Evolutionary conservation across 2,888 invertebrate species (phyloP).

Genomic region (Pachliopta kotzebuea): DNA sequence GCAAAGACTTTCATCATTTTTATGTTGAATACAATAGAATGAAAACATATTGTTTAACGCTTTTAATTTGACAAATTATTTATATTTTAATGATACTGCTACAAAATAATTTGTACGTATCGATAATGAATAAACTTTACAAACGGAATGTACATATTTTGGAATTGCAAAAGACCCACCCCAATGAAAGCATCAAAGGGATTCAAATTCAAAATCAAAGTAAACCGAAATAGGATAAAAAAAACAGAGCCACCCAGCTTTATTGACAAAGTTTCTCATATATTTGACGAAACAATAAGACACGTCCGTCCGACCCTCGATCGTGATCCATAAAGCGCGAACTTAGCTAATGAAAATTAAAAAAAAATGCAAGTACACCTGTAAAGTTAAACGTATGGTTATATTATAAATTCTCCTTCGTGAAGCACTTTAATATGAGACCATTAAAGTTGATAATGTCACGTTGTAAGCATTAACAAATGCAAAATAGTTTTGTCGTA

Average conservation of each 20-base stretch:
- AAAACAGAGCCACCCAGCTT: slow-evolving; percentile 58
- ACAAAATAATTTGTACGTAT: neutral
- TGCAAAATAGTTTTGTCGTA: slow-evolving; percentile 41
- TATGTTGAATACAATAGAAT: no score
- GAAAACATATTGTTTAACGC: neutral
- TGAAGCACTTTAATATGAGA: slow-evolving; percentile 33
- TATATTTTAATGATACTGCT: neutral
- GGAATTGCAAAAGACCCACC: slow-evolving; percentile 5
- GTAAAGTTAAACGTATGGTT: slow-evolving; percentile 37
- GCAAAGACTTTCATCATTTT: no score
- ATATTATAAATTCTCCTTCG: slow-evolving; percentile 13
- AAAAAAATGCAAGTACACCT: slow-evolving; percentile 69
- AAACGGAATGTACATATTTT: neutral
- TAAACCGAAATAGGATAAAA: slow-evolving; percentile 36
- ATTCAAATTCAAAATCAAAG: slow-evolving; percentile 37
- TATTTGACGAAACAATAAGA: slow-evolving; percentile 75
- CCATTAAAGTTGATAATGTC: slow-evolving; percentile 37
- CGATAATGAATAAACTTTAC: neutral
- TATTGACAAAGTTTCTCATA: slow-evolving; percentile 74
- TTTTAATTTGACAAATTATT: neutral
- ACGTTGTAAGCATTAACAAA: slow-evolving; percentile 23
- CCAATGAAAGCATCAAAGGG: slow-evolving; percentile 35
- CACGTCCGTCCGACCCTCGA: slow-evolving; percentile 69
- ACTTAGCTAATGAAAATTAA: slow-evolving; percentile 76
- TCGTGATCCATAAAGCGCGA: slow-evolving; percentile 77